Evolutionary conservation across 2,113 vertebrate species (phyloP).

Genomic region (Nettapus auritus): DNA sequence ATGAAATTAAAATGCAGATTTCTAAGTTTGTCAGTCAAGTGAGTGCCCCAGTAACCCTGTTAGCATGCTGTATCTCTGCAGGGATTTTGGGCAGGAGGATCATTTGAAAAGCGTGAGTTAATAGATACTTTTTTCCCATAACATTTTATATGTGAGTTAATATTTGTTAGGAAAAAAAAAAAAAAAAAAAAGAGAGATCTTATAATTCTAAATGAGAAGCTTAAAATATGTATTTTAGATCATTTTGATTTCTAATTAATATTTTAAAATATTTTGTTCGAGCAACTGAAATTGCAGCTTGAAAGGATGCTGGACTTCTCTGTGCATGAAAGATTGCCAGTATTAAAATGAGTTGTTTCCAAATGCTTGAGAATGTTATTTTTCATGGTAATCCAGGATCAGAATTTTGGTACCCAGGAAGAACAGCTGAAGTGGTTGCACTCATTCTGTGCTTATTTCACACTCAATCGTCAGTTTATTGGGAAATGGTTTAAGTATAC

Average conservation of each 20-base stretch:
- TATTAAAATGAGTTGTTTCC: background rate
- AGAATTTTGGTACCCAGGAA: background rate
- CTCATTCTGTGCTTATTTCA: background rate
- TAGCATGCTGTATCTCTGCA: background rate
- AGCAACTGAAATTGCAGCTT: background rate
- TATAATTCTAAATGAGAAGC: background rate
- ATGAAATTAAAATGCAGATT: slow-evolving; percentile 30
- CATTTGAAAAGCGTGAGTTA: background rate
- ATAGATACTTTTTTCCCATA: background rate
- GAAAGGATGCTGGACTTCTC: background rate
- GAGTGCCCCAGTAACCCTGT: background rate
- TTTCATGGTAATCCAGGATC: background rate
- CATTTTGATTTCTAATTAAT: background rate
- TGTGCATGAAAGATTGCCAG: background rate
- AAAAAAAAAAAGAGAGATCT: background rate
- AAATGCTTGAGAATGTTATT: background rate
- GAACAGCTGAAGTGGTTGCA: background rate
- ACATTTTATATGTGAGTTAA: background rate
- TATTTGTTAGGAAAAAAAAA: background rate
- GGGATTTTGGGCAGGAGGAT: background rate
- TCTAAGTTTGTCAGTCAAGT: background rate
- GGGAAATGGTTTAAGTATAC: background rate
- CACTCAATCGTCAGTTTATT: background rate
- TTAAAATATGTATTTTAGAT: background rate
- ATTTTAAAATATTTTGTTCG: background rate